Evolutionary conservation across 1,140 invertebrate species (phyloP), one percentile per base, ranked within the genome.

Genomic region (Drosophila jambulina): DNA sequence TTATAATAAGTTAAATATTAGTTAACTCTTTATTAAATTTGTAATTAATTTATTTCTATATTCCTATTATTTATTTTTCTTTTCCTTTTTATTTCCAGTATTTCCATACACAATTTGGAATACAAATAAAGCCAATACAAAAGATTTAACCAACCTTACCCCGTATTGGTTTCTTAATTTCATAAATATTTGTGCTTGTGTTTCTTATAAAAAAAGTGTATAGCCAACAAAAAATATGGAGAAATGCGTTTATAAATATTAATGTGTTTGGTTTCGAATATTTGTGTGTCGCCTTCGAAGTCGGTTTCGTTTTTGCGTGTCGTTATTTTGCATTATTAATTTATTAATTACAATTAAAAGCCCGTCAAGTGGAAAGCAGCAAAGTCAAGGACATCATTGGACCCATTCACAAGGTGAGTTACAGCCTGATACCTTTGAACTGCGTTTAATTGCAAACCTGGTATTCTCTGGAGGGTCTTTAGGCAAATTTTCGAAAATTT

Each of bases 141-240:
- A 40, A 65, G 62, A 74, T 87, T 79, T 69, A 45, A 63, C 9
- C 42, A 34, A 45, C 27, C n/a, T 6, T n/a, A 71, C 25, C 67
- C 56, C 51, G 40, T 27, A 34, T 54, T 67, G 42, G 61, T 25
- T 43, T 63, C 34, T 78, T 19, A 62, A 63, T 64, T 45, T 5
- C 45, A 42, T 48, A 49, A 71, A 40, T 71, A 70, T 71, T 71
- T 65, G 48, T 64, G 57, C 40, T 54, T 79, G 65, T 85, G 68
- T 74, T 64, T 60, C 3, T 10, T 51, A 21, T 32, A 25, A 23
- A 38, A 38, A 69, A 34, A 49, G 53, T 71, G 65, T 56, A 2
- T 23, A 58, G 40, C 60, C 60, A 7, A 48, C 32, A 70, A 49
- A 23, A 59, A 49, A 59, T 36, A 60, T 59, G 45, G 43, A 34